Evolutionary conservation across 2,797 vertebrate species (phyloP).

Genomic region (Sylvia borin): DNA sequence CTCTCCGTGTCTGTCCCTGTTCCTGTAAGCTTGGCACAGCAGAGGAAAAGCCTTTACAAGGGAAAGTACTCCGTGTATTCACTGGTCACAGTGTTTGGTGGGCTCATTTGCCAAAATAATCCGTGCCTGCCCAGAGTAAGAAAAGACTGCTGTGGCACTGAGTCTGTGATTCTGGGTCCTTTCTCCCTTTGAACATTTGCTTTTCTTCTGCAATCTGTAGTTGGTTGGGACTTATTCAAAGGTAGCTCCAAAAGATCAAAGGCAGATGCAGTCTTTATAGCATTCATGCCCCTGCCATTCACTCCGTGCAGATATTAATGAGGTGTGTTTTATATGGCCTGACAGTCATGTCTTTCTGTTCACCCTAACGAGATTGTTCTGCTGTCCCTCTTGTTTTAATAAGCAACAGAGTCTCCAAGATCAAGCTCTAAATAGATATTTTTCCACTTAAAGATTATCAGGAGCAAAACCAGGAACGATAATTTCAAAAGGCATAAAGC

Average conservation of each 20-base stretch:
- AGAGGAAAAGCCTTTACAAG: background rate
- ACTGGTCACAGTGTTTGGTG: background rate
- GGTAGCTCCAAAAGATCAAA: constrained; percentile 44
- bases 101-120: background rate
- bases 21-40: background rate
- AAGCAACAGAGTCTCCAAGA: background rate
- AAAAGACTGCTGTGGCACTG: background rate
- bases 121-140: background rate
- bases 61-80: background rate
- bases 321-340: constrained; percentile 1
- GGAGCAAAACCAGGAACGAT: background rate
- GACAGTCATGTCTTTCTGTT: background rate
- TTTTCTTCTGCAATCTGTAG: constrained; percentile 15
- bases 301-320: constrained; percentile 8
- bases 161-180: background rate
- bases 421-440: background rate
- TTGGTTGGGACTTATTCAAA: constrained; percentile 13
- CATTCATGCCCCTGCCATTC: background rate
- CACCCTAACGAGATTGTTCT: background rate
- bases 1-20: background rate
- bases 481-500: constrained; percentile 4
- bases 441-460: constrained; percentile 6
- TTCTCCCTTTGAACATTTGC: constrained; percentile 1
- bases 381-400: constrained; percentile 4
- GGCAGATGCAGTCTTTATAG: background rate